Evolutionary conservation across 2,888 invertebrate genomes (phyloP), one percentile per base, ranked within the genome.

Genomic region (Papilio elwesi): DNA sequence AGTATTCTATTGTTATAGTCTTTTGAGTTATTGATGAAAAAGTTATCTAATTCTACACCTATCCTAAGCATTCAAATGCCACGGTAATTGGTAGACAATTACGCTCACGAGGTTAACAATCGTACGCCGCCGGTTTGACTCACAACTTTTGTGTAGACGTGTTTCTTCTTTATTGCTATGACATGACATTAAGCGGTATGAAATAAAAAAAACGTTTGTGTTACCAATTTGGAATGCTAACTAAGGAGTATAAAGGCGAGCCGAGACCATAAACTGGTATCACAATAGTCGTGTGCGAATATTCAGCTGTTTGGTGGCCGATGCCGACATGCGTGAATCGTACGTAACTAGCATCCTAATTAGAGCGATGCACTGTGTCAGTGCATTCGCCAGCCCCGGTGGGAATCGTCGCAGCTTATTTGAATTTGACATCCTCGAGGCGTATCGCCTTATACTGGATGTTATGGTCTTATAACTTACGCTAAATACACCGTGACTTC

Each of bases 221-320:
- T 87, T 82, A 89, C 91, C 89, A 88, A 87, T 89, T 89, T 88
- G 87, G 93, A 91, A 93, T 93, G 91, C 89, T 91, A 93, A 93
- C 83, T 88, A 90, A 85, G 81, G 76, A 83, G 86, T 85, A 90
- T 87, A 92, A 93, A 93, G 90, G 87, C 85, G 77, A 75, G 87
- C 93, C 92, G 91, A 88, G 88, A 87, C 92, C 92, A 92, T 93
- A 93, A 93, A 93, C 83, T 91, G 88, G 88, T 90, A 88, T 86
- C 88, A 93, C 93, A 93, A 93, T 93, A 90, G 91, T 87, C 79
- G 85, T 90, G 88, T 88, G 93, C 93, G 91, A 93, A 92, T 92
- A 91, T 93, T 88, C 85, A 85, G 88, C 85, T 87, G 91, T 90
- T 89, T 87, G 87, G 88, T 87, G 85, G 79, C 83, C 84, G 84